Percentiles rank a stretch among this genome's conserved stretches.
Conservation (phyloP, 30 jellyfish, hydroid and myxozoan genomes). For the Sanderia malayensis region DNA sequence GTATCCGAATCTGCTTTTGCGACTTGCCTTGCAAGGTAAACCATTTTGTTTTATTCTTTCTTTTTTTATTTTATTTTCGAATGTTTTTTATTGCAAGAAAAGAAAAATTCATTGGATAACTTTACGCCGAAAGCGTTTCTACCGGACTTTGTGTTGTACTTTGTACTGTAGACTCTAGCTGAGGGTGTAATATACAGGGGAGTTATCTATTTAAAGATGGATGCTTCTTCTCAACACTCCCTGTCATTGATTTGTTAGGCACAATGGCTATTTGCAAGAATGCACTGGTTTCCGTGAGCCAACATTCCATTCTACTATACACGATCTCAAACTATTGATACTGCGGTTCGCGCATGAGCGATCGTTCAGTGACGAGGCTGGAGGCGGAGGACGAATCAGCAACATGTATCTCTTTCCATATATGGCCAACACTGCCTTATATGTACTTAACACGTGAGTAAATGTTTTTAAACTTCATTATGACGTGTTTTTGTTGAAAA, state of each 20-base stretch:
- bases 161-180: too few relatives aligned
- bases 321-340: constrained; percentile 77
- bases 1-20: constrained; percentile 96
- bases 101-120: too few relatives aligned
- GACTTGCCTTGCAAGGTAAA: constrained; percentile 94
- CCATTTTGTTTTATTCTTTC: too few relatives aligned
- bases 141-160: too few relatives aligned
- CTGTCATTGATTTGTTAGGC: constrained; percentile 55
- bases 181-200: too few relatives aligned
- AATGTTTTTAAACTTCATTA: too few relatives aligned
- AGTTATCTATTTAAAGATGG: too few relatives aligned
- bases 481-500: too few relatives aligned
- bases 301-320: constrained; percentile 81
- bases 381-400: constrained; percentile 97
- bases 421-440: constrained; percentile 82
- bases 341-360: constrained; percentile 82
- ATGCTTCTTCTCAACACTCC: too few relatives aligned
- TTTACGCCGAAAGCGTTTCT: too few relatives aligned
- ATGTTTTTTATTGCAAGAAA: too few relatives aligned
- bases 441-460: constrained; percentile 70
- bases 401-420: constrained; percentile 85
- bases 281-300: constrained; percentile 98
- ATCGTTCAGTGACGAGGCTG: constrained; percentile 87
- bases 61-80: too few relatives aligned
- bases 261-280: constrained; percentile 88